phyloP scores from a whole-genome alignment of 2,888 invertebrate species.

The Tortrix viridana region DNA sequence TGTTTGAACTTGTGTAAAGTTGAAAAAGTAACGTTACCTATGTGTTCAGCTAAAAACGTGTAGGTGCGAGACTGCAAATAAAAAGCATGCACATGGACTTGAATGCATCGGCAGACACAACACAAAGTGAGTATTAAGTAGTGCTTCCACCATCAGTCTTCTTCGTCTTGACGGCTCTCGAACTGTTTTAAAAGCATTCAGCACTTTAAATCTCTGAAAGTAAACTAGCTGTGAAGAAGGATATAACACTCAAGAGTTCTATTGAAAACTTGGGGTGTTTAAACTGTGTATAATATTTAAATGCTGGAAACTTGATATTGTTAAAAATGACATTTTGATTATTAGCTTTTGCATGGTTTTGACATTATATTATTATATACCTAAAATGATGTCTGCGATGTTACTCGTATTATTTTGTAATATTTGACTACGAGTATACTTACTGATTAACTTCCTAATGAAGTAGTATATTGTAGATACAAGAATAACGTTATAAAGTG shows the following conservation, averaged over 20 bases:
- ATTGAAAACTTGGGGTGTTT: constrained; percentile 5
- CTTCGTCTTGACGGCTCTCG: constrained; percentile 43
- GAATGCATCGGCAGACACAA: constrained; percentile 33
- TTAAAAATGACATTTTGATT: too few relatives aligned
- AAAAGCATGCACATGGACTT: background rate
- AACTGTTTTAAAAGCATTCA: constrained; percentile 52
- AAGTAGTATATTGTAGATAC: too few relatives aligned
- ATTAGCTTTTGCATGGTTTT: too few relatives aligned
- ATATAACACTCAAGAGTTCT: constrained; percentile 1
- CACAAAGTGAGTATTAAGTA: constrained; percentile 42
- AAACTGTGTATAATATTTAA: background rate
- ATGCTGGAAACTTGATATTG: too few relatives aligned
- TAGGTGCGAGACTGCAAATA: background rate
- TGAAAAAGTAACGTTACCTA: background rate
- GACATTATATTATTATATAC: too few relatives aligned
- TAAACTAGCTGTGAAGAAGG: constrained; percentile 19
- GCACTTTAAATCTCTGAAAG: constrained; percentile 38
- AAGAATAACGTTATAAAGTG: constrained; percentile 62
- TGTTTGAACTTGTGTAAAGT: too few relatives aligned
- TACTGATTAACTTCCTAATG: background rate
- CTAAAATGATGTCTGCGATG: too few relatives aligned
- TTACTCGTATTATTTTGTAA: too few relatives aligned
- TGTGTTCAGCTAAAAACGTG: background rate
- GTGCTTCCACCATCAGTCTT: constrained; percentile 51
- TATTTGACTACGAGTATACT: too few relatives aligned